Evolutionary conservation across 2,797 vertebrate genomes (phyloP), one percentile per base, ranked within the genome.

Genomic region (Valencia hispanica): DNA sequence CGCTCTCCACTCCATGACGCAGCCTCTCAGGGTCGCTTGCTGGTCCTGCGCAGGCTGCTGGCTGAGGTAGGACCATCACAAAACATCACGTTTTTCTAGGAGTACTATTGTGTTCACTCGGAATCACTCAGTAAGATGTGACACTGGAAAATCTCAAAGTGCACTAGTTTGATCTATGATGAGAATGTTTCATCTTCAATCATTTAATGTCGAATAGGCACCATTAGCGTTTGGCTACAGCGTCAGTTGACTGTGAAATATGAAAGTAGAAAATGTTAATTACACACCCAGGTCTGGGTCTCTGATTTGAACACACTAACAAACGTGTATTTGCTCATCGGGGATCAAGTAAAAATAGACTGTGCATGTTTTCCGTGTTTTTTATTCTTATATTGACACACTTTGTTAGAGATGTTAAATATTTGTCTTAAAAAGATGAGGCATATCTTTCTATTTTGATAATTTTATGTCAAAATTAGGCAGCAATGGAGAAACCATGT

Each of bases 1-100:
- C 95, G 97, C 63, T 98, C 97, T 72, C 98, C 97, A 27, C 95
- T 99, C 30, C 98, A 99, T 87, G 98, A 99, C 91, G 98, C 97
- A 73, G 98, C 98, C 27, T 97, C 97, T 86, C 97, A 99, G 91
- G 98, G 98, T 83, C 97, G 98, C 65, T 96, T 99, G 70, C 96
- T 99, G 70, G 96, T 96, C 72, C 93, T 99, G 59, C 97, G 95
- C 87, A 99, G 97, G 72, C 95, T 99, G 78, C 90, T 99, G 78
- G 96, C 96, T 57, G 97, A 99, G 97, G 98, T 89, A 73, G 78
- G 0, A 9, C 14, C 20, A 25, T 41, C 5, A n/a, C n/a, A 63
- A 63, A 63, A 15, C 6, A 30, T 32, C 30, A 32, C 30, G 17
- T 2, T 34, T 59, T 61, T 18, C 17, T 18, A 57, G 20, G 17